phyloP scores from a whole-genome alignment of 2,113 vertebrate genomes.

The Microcebus lehilahytsara region DNA sequence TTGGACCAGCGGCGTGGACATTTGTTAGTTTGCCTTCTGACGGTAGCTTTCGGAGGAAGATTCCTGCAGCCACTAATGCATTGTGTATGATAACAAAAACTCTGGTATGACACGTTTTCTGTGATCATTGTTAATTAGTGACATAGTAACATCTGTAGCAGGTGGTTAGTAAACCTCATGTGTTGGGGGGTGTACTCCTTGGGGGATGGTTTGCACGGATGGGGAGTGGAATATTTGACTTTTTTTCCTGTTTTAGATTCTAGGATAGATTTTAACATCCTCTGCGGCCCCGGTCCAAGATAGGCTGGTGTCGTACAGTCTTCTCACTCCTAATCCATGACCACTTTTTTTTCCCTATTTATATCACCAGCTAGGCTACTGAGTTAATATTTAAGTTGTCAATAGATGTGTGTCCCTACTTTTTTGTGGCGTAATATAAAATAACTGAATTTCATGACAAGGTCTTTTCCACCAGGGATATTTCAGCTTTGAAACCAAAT shows the following conservation, averaged over 20 bases:
- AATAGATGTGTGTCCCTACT: conserved; percentile 61
- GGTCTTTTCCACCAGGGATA: conserved; percentile 38
- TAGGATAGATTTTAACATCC: conserved; percentile 66
- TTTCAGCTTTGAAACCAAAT: conserved; percentile 81
- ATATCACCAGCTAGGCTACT: conserved; percentile 66
- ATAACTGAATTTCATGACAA: conserved; percentile 70
- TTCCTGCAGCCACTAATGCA: conserved; percentile 31
- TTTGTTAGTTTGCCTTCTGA: conserved; percentile 73
- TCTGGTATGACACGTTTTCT: conserved; percentile 45
- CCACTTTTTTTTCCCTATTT: conserved; percentile 65
- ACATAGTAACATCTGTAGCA: conserved; percentile 58
- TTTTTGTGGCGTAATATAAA: conserved; percentile 60
- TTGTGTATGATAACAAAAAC: conserved; percentile 44
- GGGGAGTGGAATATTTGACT: conserved; percentile 62
- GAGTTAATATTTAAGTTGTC: conserved; percentile 82
- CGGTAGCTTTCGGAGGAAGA: conserved; percentile 71
- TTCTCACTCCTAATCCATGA: conserved; percentile 45
- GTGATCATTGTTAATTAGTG: conserved; percentile 55
- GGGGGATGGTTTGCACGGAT: conserved; percentile 55
- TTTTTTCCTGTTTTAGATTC: conserved; percentile 68
- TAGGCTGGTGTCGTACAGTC: conserved; percentile 45
- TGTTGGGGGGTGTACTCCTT: conserved; percentile 34
- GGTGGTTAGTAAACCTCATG: conserved; percentile 54
- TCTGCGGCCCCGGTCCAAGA: conserved; percentile 34
- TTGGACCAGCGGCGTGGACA: conserved; percentile 43